These are phyloP conservation scores for Acanthisitta chloris DNA, from an alignment of 2,113 vertebrate genomes.

Conservation along the genomic window DNA sequence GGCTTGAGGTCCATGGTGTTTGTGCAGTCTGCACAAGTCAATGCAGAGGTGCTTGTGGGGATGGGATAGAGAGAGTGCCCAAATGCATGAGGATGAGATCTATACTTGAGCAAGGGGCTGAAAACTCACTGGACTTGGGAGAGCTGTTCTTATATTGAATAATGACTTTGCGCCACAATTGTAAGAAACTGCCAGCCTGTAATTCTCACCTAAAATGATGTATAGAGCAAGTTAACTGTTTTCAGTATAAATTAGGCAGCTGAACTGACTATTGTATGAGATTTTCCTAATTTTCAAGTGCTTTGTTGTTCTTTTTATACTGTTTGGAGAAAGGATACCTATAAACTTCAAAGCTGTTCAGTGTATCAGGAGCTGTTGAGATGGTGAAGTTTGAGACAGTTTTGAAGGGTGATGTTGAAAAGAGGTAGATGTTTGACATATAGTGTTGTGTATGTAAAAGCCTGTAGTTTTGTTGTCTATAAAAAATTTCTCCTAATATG, in stretches of 20 bases:
- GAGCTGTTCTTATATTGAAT: not conserved
- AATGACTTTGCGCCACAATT: not conserved
- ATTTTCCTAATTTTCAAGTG: not conserved
- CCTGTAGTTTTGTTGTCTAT: not conserved
- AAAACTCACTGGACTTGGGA: not conserved
- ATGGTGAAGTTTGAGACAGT: not conserved
- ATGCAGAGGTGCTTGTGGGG: not conserved
- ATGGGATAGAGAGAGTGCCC: not conserved
- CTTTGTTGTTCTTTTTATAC: not conserved
- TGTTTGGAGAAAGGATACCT: not conserved
- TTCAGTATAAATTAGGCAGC: not conserved
- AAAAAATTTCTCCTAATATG: not conserved
- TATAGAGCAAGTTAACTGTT: not conserved
- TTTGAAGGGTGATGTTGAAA: not conserved
- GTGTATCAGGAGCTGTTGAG: not conserved
- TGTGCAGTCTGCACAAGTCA: not conserved
- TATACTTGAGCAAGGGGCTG: not conserved
- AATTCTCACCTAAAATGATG: not conserved
- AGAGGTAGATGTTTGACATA: not conserved
- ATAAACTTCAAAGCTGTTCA: not conserved
- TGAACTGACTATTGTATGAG: not conserved
- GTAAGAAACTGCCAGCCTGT: not conserved
- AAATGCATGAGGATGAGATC: not conserved
- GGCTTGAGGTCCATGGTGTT: accelerated
- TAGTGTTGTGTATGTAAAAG: not conserved